Evolutionary conservation across 2,797 vertebrate species (phyloP).

Genomic region (Notoglanidium macrostoma): DNA sequence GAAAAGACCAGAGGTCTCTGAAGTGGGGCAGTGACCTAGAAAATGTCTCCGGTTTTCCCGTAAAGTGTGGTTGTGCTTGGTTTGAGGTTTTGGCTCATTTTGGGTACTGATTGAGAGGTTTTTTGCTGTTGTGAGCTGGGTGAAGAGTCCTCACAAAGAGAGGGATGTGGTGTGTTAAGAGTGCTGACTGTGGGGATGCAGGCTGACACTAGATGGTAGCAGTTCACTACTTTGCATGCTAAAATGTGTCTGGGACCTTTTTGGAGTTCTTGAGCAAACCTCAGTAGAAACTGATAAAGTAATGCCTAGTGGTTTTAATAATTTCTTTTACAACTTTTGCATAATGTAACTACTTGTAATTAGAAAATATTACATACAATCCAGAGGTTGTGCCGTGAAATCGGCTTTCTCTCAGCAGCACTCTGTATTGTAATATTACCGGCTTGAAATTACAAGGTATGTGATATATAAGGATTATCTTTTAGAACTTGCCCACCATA

Average conservation of each 20-base stretch:
- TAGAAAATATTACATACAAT: not conserved
- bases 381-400: not conserved
- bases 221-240: slow-evolving; percentile 29
- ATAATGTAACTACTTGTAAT: not conserved
- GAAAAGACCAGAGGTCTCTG: slow-evolving; percentile 62
- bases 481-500: not conserved
- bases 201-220: slow-evolving; percentile 68
- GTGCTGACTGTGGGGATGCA: not conserved
- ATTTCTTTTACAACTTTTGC: not conserved
- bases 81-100: slow-evolving; percentile 60
- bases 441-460: not conserved
- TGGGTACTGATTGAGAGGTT: slow-evolving; percentile 62
- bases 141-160: slow-evolving; percentile 36
- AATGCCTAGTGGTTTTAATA: not conserved
- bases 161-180: not conserved
- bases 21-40: slow-evolving; percentile 69
- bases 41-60: slow-evolving; percentile 63
- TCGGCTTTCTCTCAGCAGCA: not conserved
- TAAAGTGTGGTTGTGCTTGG: slow-evolving; percentile 62
- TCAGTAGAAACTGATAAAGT: not conserved
- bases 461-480: not conserved
- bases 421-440: not conserved
- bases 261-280: not conserved
- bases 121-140: slow-evolving; percentile 44
- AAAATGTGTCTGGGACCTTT: not conserved